phyloP scores from a whole-genome alignment of 2,888 invertebrate species.

The Sarcophaga variegata region DNA sequence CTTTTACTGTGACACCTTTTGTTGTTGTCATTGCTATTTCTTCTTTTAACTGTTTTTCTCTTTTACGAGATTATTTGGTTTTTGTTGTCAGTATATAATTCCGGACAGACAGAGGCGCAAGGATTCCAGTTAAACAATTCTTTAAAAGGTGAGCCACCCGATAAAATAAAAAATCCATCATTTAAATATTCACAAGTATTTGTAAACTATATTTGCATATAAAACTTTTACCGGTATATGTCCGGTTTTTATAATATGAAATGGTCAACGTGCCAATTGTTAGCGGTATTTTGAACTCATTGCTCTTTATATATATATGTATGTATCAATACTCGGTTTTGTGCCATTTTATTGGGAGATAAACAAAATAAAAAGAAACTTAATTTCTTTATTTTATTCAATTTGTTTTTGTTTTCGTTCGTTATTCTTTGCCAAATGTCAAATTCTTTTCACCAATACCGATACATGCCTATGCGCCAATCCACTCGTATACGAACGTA shows the following conservation, averaged over 20 bases:
- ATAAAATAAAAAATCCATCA: background rate
- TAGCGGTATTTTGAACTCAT: background rate
- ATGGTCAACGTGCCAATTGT: constrained; percentile 47
- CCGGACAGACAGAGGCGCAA: background rate
- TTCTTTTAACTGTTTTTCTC: constrained; percentile 14
- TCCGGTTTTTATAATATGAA: constrained; percentile 23
- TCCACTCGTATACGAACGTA: background rate
- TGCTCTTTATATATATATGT: background rate
- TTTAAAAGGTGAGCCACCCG: background rate
- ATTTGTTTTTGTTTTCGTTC: constrained; percentile 45
- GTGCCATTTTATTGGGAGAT: constrained; percentile 10
- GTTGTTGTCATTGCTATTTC: background rate
- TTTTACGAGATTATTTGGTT: constrained; percentile 3
- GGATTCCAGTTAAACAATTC: background rate
- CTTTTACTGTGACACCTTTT: constrained; percentile 18
- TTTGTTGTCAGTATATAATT: constrained; percentile 6
- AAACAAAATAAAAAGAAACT: constrained; percentile 19
- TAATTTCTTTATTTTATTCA: constrained; percentile 32
- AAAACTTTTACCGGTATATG: constrained; percentile 39
- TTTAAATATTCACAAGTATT: background rate
- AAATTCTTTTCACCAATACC: constrained; percentile 37
- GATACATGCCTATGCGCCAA: background rate
- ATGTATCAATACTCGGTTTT: background rate
- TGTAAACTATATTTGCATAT: constrained; percentile 11
- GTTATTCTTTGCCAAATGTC: constrained; percentile 50